Conservation (phyloP, 2,797 vertebrate genomes). For the Vipera latastei region DNA sequence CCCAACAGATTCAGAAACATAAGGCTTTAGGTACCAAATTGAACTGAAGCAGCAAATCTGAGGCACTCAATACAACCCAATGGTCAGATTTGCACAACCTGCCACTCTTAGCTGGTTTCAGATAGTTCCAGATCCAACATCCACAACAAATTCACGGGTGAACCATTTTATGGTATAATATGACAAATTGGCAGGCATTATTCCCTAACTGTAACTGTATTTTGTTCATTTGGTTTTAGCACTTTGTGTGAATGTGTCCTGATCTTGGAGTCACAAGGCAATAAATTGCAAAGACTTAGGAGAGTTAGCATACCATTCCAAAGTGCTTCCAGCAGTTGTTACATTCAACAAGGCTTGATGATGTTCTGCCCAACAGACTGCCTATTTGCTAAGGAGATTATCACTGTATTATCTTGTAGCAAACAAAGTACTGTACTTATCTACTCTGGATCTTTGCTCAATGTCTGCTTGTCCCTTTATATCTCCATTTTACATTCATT, state of each 20-base stretch:
- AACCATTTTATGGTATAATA: not conserved
- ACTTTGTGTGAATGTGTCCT: not conserved
- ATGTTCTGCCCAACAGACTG: constrained; percentile 57
- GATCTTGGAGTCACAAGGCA: not conserved
- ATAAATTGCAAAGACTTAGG: constrained; percentile 9
- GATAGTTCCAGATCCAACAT: not conserved
- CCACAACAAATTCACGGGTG: not conserved
- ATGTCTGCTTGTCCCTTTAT: not conserved
- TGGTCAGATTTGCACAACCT: not conserved
- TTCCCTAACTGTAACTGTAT: not conserved
- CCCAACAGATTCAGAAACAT: not conserved
- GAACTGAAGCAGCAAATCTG: not conserved
- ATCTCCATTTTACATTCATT: constrained; percentile 44
- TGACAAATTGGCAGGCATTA: not conserved
- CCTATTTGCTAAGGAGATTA: constrained; percentile 66
- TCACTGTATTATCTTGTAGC: constrained; percentile 59
- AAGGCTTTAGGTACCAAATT: not conserved
- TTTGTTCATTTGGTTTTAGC: not conserved
- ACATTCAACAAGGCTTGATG: constrained; percentile 40
- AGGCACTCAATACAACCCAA: not conserved
- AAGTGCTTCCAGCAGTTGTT: constrained; percentile 34
- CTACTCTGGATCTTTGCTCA: constrained; percentile 40
- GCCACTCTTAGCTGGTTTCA: not conserved
- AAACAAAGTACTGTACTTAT: constrained; percentile 59
- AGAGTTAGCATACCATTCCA: constrained; percentile 41